Base-by-base conservation (phyloP, 2,888 invertebrate species). In the Rhamphomyia laevipes region DNA sequence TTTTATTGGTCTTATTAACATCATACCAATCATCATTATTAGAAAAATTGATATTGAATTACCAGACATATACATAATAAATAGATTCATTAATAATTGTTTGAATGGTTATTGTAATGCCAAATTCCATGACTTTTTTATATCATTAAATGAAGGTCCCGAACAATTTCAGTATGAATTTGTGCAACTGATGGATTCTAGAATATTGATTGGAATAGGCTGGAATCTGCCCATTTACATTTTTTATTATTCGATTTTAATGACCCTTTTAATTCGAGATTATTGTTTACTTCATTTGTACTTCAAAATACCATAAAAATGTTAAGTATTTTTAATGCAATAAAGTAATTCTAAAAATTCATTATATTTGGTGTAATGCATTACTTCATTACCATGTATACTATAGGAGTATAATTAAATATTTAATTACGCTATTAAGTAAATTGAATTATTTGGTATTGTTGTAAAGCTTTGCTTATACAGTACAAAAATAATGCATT, bases 1-100 rank as follows among this genome's bases (percentile, higher is more conserved):
- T 73, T 97, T 96, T 23, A 97, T 81, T 3, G 97, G 97, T 53
- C 96, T 77, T 61, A 97, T 86, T 60, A 97, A 85, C 73, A 99
- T 78, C 99, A 99, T 99, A 41, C 95, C 96, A 10, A 99, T 95
- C 99, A 99, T 99, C 99, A 99, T 99, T 44, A 99, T 99, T 0
- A 99, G 99, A 63, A 99, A 97, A 61, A 99, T 97, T 1, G 96
- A 97, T 61, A 99, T 96, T 0, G 96, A 94, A 69, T 93, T 96
- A 16, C 97, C 97, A 47, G 97, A 94, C 99, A 99, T 99, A 72
- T 97, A 99, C 94, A 99, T 96, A 52, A 99, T 93, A 68, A 99
- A 94, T 53, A 99, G 75, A 71, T 99, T 99, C 99, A 99, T 99
- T 1, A 96, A 96, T 56, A 90, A 67, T 74, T 91, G 95, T 69